phyloP scores from a whole-genome alignment of 1,140 invertebrate genomes.

The Lepidurus apus region DNA sequence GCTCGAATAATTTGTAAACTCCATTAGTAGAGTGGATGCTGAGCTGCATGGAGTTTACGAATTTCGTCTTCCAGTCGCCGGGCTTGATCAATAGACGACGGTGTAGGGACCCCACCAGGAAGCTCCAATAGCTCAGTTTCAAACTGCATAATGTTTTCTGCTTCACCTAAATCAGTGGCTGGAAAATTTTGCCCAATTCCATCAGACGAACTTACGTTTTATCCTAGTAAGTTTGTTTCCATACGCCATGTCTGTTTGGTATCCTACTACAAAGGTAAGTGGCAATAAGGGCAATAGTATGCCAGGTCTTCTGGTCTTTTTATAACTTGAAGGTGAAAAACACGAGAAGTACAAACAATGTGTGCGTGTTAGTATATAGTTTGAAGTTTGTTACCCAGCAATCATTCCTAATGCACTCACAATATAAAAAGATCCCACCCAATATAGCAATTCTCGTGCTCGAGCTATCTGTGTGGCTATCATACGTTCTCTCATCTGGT shows the following conservation, averaged over 20 bases:
- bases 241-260: conserved; percentile 69
- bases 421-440: conserved; percentile 63
- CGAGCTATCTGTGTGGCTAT: conserved; percentile 64
- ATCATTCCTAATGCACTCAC: conserved; percentile 52
- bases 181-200: background rate
- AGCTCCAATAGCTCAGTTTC: conserved; percentile 59
- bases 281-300: conserved; percentile 59
- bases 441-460: conserved; percentile 63
- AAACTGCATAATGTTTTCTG: conserved; percentile 69
- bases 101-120: conserved; percentile 63
- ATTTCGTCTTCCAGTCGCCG: conserved; percentile 58
- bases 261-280: conserved; percentile 62
- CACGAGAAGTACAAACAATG: conserved; percentile 32
- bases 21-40: conserved; percentile 34
- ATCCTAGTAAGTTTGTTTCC: conserved; percentile 69
- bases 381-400: conserved; percentile 50
- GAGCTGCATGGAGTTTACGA: conserved; percentile 56
- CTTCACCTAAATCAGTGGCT: conserved; percentile 54
- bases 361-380: background rate
- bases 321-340: conserved; percentile 49
- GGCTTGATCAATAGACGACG: conserved; percentile 60
- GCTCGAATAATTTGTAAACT: background rate
- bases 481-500: conserved; percentile 67
- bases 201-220: conserved; percentile 52
- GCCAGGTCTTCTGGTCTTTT: conserved; percentile 54